Evolutionary conservation across 2,888 invertebrate genomes (phyloP), one percentile per base, ranked within the genome.

Genomic region (Ctenicera cuprea): DNA sequence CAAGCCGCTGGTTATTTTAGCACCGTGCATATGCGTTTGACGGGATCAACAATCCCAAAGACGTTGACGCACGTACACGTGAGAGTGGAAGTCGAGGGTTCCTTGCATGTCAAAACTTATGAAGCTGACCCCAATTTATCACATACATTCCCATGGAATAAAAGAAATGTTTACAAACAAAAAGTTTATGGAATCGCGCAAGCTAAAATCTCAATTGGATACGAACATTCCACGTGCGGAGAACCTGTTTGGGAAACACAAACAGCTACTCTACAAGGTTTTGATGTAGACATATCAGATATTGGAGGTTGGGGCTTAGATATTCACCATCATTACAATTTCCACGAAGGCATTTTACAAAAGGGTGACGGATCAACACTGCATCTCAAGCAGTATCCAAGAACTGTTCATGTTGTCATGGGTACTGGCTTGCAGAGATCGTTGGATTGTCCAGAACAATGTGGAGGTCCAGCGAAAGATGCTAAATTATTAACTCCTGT

Each of bases 241-340:
- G 91, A 94, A 73, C 92, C 97, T 12, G 94, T 98, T 41, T 99
- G 99, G 99, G 96, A 97, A 81, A 95, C 96, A 1, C 96, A 97
- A 87, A 97, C 97, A 0, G 96, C 97, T 1, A 95, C 95, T 41
- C 88, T 99, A 81, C 95, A 97, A 86, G 98, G 98, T 20, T 97
- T 97, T 87, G 98, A 98, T 86, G 96, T 98, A 62, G 96, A 96
- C 83, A 97, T 98, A 77, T 97, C 98, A 0, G 97, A 98, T 85
- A 95, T 98, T 67, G 98, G 98, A 0, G 97, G 97, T 57, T 99
- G 98, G 98, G 97, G 98, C 63, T 89, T 99, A 67, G 96, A 99
- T 86, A 96, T 98, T 77, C 98, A 99, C 88, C 99, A 99, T 87
- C 97, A 97, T 86, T 98, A 98, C 88, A 99, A 99, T 87, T 97